Base-by-base conservation (phyloP, 2,888 invertebrate genomes). In the Scaptomyza tumidula region DNA sequence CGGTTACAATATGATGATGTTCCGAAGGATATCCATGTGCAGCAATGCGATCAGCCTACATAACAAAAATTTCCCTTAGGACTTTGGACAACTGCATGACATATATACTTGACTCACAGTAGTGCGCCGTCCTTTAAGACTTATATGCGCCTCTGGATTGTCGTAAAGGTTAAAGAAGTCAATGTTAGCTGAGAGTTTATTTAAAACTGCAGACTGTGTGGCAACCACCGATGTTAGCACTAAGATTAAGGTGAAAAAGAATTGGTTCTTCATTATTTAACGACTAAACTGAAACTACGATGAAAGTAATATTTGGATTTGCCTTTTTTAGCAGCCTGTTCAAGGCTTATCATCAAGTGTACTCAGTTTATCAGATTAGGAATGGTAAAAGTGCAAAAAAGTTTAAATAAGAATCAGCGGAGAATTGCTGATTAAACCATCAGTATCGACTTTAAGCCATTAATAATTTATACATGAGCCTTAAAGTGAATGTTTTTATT, bases 21-120 rank as follows among this genome's bases (percentile, higher is more conserved):
- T 97, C 96, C 0, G 95, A 93, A 0, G 93, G 93, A 90, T 96
- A 97, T 0, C 90, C 90, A 60, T 91, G 89, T 0, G 41, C 39
- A 95, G 71, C 77, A 49, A 89, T 90, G 5, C 90, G 90, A 45
- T 90, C 82, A 7, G 66, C 57, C 82, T 80, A 4, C 24, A 39
- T 2, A 4, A 39, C 1, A 4, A 44, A 5, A 31, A 1, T 16
- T 11, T 48, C 31, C 2, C 6, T n/a, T n/a, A n/a, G n/a, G n/a
- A 4, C 31, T 13, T 16, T 3, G 2, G 0, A 7, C 13, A 24
- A 7, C 11, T 16, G 2, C 14, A 6, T 29, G 9, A 2, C 10
- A 19, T 0, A 0, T 33, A 2, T 33, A 0, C 33, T 1, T 0
- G n/a, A 52, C 71, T 70, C 54, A 85, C 85, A 13, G 85, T 87